These are phyloP conservation scores for Tympanoctomys barrerae DNA, from an alignment of 2,797 vertebrate species.

Conservation along the genomic window DNA sequence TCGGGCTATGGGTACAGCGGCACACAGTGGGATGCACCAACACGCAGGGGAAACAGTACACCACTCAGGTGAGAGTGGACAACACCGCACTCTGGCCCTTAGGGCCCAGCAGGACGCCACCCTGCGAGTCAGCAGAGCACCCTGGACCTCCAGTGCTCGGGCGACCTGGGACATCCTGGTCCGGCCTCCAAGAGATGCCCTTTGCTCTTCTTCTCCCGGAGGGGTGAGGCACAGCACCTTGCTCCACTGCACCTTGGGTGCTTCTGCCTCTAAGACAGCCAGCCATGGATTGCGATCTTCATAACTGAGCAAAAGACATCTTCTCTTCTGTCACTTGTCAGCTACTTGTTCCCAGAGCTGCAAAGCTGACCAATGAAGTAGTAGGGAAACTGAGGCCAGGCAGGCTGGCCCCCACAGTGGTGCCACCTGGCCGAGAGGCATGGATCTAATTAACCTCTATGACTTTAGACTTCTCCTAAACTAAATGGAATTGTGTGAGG, in stretches of 20 bases:
- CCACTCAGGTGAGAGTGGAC: not conserved
- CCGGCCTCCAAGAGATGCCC: not conserved
- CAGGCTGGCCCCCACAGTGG: not conserved
- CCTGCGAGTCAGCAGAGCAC: not conserved
- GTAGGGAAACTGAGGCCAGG: conserved; percentile 18
- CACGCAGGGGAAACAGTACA: not conserved
- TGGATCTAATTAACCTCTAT: not conserved
- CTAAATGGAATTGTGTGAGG: not conserved
- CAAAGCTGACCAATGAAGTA: not conserved
- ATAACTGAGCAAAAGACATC: not conserved
- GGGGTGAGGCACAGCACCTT: too few species aligned
- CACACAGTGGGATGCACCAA: not conserved
- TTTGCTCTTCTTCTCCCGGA: not conserved
- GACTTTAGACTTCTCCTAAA: not conserved
- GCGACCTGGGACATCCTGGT: not conserved
- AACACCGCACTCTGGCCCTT: not conserved
- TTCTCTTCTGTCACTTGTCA: not conserved
- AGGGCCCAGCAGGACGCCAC: not conserved
- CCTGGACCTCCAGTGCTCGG: not conserved
- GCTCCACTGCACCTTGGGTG: not conserved
- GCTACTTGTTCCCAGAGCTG: not conserved
- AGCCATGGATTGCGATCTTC: rapidly evolving
- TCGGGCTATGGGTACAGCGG: too few species aligned
- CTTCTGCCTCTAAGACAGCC: not conserved
- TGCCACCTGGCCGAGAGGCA: not conserved